A percentile compares a stretch with the other conserved stretches of the same genome.
These are phyloP conservation scores for Dolichotis patagonum DNA, from an alignment of 2,113 vertebrate species.

Conservation along the genomic window DNA sequence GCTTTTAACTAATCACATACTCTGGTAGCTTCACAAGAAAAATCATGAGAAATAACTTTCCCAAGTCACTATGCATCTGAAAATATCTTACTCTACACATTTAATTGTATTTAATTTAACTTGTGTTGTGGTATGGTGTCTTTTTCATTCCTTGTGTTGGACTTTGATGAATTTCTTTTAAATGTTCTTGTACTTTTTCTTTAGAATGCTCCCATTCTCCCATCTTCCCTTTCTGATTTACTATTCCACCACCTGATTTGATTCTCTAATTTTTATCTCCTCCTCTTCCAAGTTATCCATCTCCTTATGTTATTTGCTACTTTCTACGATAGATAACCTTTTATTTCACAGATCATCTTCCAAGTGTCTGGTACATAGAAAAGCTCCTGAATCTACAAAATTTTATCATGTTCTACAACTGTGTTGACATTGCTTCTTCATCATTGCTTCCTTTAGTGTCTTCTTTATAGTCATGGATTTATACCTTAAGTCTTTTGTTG, in stretches of 20 bases:
- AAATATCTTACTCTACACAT: neutral
- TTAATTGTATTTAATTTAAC: neutral
- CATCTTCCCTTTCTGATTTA: neutral
- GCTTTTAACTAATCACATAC: neutral
- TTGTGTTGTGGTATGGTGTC: neutral
- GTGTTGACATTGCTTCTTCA: neutral
- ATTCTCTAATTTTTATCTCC: neutral
- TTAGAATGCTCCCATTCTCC: neutral
- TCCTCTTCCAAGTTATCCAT: neutral
- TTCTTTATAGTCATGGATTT: neutral
- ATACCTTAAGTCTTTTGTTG: neutral
- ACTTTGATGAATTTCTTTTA: neutral
- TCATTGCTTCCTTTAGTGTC: neutral
- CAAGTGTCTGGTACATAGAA: neutral
- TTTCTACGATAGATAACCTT: neutral
- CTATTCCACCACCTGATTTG: neutral
- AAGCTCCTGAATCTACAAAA: neutral
- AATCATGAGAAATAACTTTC: neutral
- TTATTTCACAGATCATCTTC: neutral
- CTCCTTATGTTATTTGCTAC: neutral
- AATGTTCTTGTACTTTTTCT: constrained; percentile 9
- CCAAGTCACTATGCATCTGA: neutral
- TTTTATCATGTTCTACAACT: neutral
- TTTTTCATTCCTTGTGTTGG: neutral
- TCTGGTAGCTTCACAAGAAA: neutral